phyloP scores from a whole-genome alignment of 2,113 vertebrate genomes.

The Phodopus roborovskii region DNA sequence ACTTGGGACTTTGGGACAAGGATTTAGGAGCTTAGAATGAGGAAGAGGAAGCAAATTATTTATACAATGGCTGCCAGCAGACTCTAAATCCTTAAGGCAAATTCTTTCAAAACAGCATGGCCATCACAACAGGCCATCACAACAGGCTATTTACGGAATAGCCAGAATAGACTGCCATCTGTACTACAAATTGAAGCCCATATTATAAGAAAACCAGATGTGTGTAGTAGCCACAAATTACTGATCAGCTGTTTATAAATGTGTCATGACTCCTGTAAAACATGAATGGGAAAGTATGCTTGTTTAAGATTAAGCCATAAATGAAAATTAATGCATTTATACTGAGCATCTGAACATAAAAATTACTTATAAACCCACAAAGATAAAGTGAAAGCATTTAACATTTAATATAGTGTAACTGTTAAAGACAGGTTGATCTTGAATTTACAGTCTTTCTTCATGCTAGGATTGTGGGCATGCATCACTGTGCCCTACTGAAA shows the following conservation, averaged over 20 bases:
- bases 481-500: neutral
- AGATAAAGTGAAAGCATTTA: neutral
- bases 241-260: slow-evolving; percentile 9
- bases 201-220: neutral
- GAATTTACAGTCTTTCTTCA: neutral
- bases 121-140: neutral
- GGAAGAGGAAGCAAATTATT: neutral
- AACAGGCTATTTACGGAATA: neutral
- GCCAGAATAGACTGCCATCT: neutral
- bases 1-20: neutral
- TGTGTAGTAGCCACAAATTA: neutral
- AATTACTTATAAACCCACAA: slow-evolving; percentile 36
- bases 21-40: neutral
- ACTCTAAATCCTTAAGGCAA: slow-evolving; percentile 23
- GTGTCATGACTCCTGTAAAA: neutral
- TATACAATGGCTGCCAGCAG: neutral
- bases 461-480: neutral
- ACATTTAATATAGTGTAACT: neutral
- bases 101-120: neutral
- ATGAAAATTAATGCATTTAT: neutral
- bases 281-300: neutral
- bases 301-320: neutral
- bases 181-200: neutral
- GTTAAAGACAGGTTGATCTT: neutral
- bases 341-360: slow-evolving; percentile 34